Base-by-base conservation (phyloP, 2,888 invertebrate species). In the Tipula confusa region DNA sequence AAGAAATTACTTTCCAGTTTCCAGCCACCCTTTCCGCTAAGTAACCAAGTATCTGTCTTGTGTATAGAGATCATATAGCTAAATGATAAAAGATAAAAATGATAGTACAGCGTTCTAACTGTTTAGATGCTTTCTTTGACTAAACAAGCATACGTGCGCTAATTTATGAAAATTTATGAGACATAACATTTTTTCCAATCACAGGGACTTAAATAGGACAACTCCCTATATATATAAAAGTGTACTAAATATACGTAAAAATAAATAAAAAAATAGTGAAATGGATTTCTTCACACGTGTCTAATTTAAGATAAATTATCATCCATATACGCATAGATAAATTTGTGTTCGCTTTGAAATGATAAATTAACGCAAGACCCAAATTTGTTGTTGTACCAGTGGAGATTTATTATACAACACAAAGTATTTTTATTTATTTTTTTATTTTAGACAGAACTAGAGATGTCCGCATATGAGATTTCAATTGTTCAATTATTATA, bases 231-330 rank as follows among this genome's bases (percentile, higher is more conserved):
- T n/a, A n/a, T n/a, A n/a, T n/a, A 64, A 24, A 64, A 24, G 64
- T 24, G 24, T 24, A 24, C 24, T 64, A 64, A 64, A n/a, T n/a
- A n/a, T n/a, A n/a, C n/a, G n/a, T n/a, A n/a, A n/a, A n/a, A n/a
- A n/a, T n/a, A n/a, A n/a, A n/a, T n/a, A n/a, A 64, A 38, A 64
- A 64, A 64, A 24, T 64, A 64, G 64, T 64, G 64, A 64, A 64
- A 64, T 64, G 64, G 64, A 24, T 64, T 24, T 64, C 64, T 64
- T 64, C 64, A 64, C 64, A 64, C 64, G 64, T 64, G 64, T 64
- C 64, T 64, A 64, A 64, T 64, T 64, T 64, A 64, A 64, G 64
- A 64, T 64, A 64, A 64, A 64, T 64, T 64, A 64, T 64, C 24
- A 64, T 64, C 64, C 64, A 64, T 64, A 24, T 43, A 36, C 11